phyloP scores from a whole-genome alignment of 2,113 vertebrate species.

The Gasterosteus aculeatus region DNA sequence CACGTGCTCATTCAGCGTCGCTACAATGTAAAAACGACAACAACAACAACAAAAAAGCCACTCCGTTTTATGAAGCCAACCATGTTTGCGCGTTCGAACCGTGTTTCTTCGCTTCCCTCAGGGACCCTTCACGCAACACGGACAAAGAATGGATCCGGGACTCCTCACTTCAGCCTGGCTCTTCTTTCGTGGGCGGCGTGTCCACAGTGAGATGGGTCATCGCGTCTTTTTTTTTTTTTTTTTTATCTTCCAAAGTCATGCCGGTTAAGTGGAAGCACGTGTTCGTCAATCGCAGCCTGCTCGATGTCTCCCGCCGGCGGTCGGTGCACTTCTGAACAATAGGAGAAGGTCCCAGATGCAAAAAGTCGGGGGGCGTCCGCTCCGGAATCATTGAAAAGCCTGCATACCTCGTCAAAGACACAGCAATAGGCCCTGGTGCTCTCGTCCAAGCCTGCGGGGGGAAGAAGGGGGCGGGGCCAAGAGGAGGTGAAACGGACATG shows the following conservation, averaged over 20 bases:
- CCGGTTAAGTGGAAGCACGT: constrained; percentile 58
- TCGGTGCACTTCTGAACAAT: constrained; percentile 63
- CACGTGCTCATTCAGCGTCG: constrained; percentile 51
- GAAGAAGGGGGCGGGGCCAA: constrained; percentile 65
- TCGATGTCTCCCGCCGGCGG: constrained; percentile 41
- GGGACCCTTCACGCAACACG: constrained; percentile 68
- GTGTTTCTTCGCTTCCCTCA: constrained; percentile 70
- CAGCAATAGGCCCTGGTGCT: constrained; percentile 76
- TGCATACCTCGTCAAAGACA: constrained; percentile 79
- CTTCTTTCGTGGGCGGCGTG: constrained; percentile 40
- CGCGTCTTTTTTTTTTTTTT: constrained; percentile 33
- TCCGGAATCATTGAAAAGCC: constrained; percentile 68
- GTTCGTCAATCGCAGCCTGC: constrained; percentile 55
- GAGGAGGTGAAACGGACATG: constrained; percentile 71
- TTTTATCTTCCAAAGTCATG: constrained; percentile 48
- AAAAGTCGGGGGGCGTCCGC: constrained; percentile 53
- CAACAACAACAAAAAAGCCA: constrained; percentile 11
- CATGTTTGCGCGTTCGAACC: constrained; percentile 56
- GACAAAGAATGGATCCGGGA: constrained; percentile 49
- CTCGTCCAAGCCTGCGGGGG: constrained; percentile 51
- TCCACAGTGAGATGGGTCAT: constrained; percentile 43
- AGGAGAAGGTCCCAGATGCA: constrained; percentile 52
- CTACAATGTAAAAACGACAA: constrained; percentile 49
- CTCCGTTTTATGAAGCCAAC: constrained; percentile 52
- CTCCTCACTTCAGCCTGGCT: constrained; percentile 35